phyloP scores from a whole-genome alignment of 2,797 vertebrate species.

The Lateolabrax maculatus region DNA sequence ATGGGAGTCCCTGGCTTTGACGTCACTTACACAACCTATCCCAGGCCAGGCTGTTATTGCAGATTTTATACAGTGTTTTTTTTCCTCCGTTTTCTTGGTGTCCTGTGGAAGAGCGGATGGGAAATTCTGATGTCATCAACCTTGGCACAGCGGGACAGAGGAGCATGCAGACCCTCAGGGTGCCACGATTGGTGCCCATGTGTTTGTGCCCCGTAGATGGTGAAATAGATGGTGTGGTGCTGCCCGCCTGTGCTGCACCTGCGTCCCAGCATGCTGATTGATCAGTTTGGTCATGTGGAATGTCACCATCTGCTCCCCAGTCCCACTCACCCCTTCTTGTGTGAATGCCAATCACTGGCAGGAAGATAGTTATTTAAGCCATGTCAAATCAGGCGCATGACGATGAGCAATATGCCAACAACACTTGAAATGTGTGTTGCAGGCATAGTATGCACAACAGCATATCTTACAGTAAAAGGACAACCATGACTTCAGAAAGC shows the following conservation, averaged over 20 bases:
- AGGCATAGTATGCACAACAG: slow-evolving; percentile 77
- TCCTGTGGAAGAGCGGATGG: slow-evolving; percentile 95
- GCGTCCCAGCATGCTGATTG: slow-evolving; percentile 98
- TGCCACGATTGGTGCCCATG: slow-evolving; percentile 96
- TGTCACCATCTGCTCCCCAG: slow-evolving; percentile 99
- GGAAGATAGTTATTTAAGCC: slow-evolving; percentile 86
- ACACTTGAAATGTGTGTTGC: slow-evolving; percentile 72
- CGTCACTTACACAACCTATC: slow-evolving; percentile 74
- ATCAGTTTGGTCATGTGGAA: slow-evolving; percentile 99
- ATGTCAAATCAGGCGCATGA: slow-evolving; percentile 85
- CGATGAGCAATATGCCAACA: slow-evolving; percentile 74
- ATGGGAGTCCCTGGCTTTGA: slow-evolving; percentile 83
- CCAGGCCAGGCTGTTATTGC: slow-evolving; percentile 64
- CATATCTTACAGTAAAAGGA: slow-evolving; percentile 55
- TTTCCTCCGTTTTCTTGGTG: slow-evolving; percentile 65
- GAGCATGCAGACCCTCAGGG: slow-evolving; percentile 92
- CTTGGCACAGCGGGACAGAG: slow-evolving; percentile 93
- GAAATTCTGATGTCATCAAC: slow-evolving; percentile 99
- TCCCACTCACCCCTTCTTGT: slow-evolving; percentile 84
- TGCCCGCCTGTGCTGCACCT: slow-evolving; percentile 98
- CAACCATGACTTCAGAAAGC: slow-evolving; percentile 32
- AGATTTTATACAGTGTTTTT: slow-evolving; percentile 43
- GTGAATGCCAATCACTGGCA: slow-evolving; percentile 84
- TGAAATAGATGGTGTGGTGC: slow-evolving; percentile 96
- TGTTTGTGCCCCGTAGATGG: slow-evolving; percentile 99